phyloP scores from a whole-genome alignment of 1,140 invertebrate genomes.

The Lutraria rhynchaena region DNA sequence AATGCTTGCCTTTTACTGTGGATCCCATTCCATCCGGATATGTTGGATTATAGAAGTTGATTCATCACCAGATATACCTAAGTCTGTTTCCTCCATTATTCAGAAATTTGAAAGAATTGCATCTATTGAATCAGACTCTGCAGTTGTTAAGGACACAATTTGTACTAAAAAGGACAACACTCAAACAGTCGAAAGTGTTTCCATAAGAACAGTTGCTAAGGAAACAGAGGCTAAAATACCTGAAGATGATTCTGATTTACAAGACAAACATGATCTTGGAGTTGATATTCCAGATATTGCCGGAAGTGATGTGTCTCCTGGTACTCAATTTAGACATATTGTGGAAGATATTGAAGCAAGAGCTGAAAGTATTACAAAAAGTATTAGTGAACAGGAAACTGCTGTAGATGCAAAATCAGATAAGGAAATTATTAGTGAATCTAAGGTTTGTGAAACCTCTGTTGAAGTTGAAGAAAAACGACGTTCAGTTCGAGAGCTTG shows the following conservation, averaged over 20 bases:
- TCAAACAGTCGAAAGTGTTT: slow-evolving; percentile 3
- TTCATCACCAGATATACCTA: slow-evolving; percentile 52
- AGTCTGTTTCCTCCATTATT: slow-evolving; percentile 53
- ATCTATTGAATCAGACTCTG: slow-evolving; percentile 24
- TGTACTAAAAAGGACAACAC: not conserved
- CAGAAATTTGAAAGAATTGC: slow-evolving; percentile 54
- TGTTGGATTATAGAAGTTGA: slow-evolving; percentile 31
- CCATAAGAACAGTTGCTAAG: slow-evolving; percentile 15
- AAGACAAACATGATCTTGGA: slow-evolving; percentile 36
- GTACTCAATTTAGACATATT: slow-evolving; percentile 57
- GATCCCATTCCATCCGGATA: slow-evolving; percentile 14
- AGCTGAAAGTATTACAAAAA: slow-evolving; percentile 64
- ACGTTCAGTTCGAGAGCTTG: slow-evolving; percentile 39
- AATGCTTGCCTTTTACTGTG: slow-evolving; percentile 47
- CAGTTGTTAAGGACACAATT: not conserved
- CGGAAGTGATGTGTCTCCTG: slow-evolving; percentile 46
- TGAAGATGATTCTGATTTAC: slow-evolving; percentile 10
- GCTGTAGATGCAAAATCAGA: not conserved
- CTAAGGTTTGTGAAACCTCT: slow-evolving; percentile 19
- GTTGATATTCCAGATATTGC: slow-evolving; percentile 52
- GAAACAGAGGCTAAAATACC: not conserved
- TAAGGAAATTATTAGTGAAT: not conserved
- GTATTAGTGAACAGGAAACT: slow-evolving; percentile 22
- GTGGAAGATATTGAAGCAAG: slow-evolving; percentile 67
- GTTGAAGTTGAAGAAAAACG: slow-evolving; percentile 36